Evolutionary conservation across 2,797 vertebrate species (phyloP), one percentile per base, ranked within the genome.

Genomic region (Argentina silus): DNA sequence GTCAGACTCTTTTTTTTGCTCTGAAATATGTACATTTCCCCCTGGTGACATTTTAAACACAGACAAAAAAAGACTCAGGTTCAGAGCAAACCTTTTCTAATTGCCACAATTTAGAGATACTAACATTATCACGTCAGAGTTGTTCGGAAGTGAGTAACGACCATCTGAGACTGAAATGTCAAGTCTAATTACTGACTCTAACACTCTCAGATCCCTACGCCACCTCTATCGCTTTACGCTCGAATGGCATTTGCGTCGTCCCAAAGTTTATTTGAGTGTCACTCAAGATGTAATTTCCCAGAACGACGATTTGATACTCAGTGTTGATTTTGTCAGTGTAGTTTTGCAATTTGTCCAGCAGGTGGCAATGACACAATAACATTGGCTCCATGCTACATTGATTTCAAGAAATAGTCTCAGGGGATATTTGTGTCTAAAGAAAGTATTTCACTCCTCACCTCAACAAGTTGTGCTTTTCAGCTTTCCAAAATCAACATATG

Each of bases 81-180:
- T 78, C 56, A 73, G 1, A 72, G 81, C 71, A 79, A 86, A 88
- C 82, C 75, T 81, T 85, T 73, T 87, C 71, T 90, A 91, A 94
- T 91, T 87, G 88, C 84, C 55, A 81, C 85, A 91, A 91, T 92
- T 90, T 83, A 62, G 68, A 90, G 85, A 86, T 89, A 90, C 90
- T 91, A 83, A 82, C 81, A 87, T 88, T 85, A 85, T 88, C 84
- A 78, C 81, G 76, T 80, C 78, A 77, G 75, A 66, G 77, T 67
- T 63, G 76, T 83, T 80, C 78, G 81, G 79, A 79, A 75, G 79
- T 86, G 87, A 83, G 86, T 89, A 86, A 88, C 86, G 82, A 83
- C 42, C 75, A 43, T 85, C 86, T 76, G 57, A 72, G 69, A 83
- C 67, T 71, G 76, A 92, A 94, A 94, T 95, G 92, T 93, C 93